Conservation (phyloP, 35 echinoderm and acorn worm genomes). For the Holothuria glaberrima region DNA sequence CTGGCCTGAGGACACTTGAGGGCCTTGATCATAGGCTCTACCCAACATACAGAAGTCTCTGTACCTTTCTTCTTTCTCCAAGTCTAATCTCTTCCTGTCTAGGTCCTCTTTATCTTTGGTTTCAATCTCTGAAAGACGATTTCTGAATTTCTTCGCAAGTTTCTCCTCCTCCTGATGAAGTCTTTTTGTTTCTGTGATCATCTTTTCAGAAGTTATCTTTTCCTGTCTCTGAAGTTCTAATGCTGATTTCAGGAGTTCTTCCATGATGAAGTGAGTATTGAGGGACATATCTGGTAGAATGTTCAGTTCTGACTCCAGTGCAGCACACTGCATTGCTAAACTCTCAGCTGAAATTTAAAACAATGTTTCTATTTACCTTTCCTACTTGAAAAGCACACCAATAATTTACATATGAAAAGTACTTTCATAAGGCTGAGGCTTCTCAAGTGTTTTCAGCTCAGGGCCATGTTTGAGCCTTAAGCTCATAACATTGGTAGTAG, state of each 20-base stretch:
- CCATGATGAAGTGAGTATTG: slow-evolving; percentile 55
- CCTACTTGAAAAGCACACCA: background rate
- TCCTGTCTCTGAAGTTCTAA: slow-evolving; percentile 20
- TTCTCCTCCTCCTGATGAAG: background rate
- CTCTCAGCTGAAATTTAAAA: slow-evolving; percentile 21
- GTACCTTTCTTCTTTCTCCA: slow-evolving; percentile 45
- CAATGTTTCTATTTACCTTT: background rate
- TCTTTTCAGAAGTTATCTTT: background rate
- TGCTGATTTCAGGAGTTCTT: slow-evolving; percentile 42
- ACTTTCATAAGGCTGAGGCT: too few species aligned
- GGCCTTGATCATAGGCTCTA: too few species aligned
- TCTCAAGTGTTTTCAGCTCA: background rate
- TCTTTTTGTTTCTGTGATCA: slow-evolving; percentile 29
- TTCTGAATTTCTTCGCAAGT: background rate
- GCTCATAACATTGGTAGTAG: too few species aligned
- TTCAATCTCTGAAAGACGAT: slow-evolving; percentile 2
- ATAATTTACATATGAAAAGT: too few species aligned
- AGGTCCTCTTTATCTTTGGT: slow-evolving; percentile 1
- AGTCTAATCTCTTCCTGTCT: background rate
- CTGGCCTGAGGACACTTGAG: too few species aligned
- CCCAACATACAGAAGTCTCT: too few species aligned
- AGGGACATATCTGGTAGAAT: slow-evolving; percentile 53
- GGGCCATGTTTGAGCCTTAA: too few species aligned
- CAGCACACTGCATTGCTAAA: slow-evolving; percentile 27
- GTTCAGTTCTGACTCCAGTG: slow-evolving; percentile 26